A percentile compares a stretch with the other conserved stretches of the same genome.
These are phyloP conservation scores for Batillaria attramentaria DNA, from an alignment of 1,140 invertebrate genomes.

Conservation along the genomic window DNA sequence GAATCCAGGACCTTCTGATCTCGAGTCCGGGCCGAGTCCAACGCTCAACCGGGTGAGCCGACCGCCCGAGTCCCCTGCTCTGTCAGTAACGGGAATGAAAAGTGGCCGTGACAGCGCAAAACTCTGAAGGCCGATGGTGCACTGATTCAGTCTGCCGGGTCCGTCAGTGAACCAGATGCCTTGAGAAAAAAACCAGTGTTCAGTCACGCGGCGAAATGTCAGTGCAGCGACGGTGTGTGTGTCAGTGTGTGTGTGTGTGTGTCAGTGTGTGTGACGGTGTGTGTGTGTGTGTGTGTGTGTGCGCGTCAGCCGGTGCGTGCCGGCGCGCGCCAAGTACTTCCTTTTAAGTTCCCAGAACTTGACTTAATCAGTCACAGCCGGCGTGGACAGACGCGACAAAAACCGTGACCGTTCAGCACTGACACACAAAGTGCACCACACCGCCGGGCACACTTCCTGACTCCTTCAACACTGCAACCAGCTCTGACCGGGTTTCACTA, in stretches of 20 bases:
- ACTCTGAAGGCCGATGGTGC: neutral
- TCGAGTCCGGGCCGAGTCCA: too few relatives aligned
- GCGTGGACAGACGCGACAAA: neutral
- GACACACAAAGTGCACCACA: too few relatives aligned
- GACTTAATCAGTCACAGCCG: neutral
- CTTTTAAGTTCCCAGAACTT: neutral
- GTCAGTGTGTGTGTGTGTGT: constrained; percentile 2
- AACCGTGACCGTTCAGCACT: too few relatives aligned
- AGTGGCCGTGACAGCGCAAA: neutral
- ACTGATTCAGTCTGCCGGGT: neutral
- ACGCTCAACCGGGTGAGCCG: too few relatives aligned
- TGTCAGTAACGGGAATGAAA: neutral
- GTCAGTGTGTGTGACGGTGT: constrained; percentile 17
- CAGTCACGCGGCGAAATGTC: neutral
- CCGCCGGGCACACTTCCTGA: too few relatives aligned
- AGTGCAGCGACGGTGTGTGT: neutral
- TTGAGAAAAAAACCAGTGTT: neutral
- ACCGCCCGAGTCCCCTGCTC: too few relatives aligned
- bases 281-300: neutral
- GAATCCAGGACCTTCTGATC: too few relatives aligned
- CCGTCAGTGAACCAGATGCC: neutral
- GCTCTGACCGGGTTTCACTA: too few relatives aligned
- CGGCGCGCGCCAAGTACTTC: neutral
- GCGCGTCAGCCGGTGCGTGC: neutral
- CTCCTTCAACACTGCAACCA: too few relatives aligned